Evolutionary conservation across 2,888 invertebrate genomes (phyloP).

Genomic region (Desoria tigrina): DNA sequence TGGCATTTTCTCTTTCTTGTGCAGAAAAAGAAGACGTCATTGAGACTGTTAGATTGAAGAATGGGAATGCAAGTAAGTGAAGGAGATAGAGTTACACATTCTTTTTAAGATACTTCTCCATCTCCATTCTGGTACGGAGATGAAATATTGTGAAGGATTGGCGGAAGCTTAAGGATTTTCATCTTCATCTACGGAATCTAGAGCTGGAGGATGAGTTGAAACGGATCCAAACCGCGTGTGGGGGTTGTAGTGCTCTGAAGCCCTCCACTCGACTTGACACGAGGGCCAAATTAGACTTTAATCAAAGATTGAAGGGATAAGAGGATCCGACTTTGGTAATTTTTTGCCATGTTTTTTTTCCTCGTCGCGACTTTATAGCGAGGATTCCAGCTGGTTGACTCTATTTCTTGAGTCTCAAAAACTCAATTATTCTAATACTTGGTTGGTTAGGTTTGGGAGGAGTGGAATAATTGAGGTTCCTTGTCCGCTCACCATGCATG

Average conservation of each 20-base stretch:
- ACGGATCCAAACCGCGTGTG: neutral
- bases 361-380: neutral
- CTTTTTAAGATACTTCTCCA: neutral
- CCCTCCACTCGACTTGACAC: constrained; percentile 15
- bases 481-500: constrained; percentile 21
- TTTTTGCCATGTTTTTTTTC: neutral
- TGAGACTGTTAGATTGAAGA: constrained; percentile 12
- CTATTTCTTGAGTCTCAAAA: neutral
- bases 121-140: neutral
- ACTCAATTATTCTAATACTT: constrained; percentile 3
- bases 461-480: constrained; percentile 8
- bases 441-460: neutral
- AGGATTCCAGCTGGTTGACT: neutral
- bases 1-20: neutral
- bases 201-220: neutral
- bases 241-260: neutral
- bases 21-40: constrained; percentile 13
- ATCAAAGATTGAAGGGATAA: too few relatives aligned
- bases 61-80: constrained; percentile 8
- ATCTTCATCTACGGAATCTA: neutral
- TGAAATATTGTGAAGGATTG: neutral
- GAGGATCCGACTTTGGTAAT: neutral
- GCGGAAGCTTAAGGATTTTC: neutral
- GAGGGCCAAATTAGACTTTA: constrained; percentile 9
- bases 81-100: constrained; percentile 7